phyloP scores from a whole-genome alignment of 2,113 vertebrate species.

The Rhabdornis inornatus region DNA sequence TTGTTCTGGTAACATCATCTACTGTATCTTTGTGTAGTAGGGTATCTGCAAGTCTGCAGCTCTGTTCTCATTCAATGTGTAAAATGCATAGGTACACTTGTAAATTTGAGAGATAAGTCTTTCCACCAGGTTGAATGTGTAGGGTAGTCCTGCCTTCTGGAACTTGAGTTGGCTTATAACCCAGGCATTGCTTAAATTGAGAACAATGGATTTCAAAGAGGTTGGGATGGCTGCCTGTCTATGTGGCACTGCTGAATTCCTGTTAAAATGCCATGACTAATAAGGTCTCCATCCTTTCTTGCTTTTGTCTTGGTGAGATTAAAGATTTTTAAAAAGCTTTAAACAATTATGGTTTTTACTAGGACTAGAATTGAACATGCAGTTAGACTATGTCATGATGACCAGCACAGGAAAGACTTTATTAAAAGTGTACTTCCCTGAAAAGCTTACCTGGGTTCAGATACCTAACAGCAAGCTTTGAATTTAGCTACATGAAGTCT shows the following conservation, averaged over 20 bases:
- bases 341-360: background rate
- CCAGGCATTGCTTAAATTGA: background rate
- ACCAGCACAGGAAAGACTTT: background rate
- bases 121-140: background rate
- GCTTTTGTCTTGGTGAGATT: background rate
- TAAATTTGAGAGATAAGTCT: background rate
- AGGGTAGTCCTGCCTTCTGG: background rate
- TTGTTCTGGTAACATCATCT: background rate
- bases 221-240: background rate
- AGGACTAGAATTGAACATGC: background rate
- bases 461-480: background rate
- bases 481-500: background rate
- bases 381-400: background rate
- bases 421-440: background rate
- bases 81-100: background rate
- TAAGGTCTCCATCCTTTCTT: background rate
- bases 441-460: background rate
- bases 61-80: background rate
- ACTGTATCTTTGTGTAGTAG: background rate
- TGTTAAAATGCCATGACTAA: background rate
- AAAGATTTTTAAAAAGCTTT: background rate
- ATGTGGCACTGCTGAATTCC: background rate
- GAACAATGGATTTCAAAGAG: background rate
- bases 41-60: background rate
- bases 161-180: background rate